Percentiles rank a stretch among this genome's conserved stretches.
Conservation (phyloP, 2,797 vertebrate species). For the Halcyon chelicuti region DNA sequence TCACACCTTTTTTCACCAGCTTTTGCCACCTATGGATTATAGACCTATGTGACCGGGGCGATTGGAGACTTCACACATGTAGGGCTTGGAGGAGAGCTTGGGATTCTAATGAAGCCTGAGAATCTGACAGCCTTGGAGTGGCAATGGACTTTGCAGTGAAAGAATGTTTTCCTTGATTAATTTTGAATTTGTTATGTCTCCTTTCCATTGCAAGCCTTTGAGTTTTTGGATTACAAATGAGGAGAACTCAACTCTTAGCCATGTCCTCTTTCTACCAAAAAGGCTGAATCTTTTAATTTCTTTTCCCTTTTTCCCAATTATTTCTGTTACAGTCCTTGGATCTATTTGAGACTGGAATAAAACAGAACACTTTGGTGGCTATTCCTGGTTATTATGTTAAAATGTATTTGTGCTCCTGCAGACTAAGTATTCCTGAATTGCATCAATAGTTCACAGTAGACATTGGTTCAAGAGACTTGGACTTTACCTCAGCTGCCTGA, state of each 20-base stretch:
- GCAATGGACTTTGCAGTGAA: not conserved
- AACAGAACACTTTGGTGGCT: not conserved
- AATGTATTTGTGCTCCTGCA: not conserved
- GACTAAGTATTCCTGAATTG: not conserved
- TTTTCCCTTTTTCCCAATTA: not conserved
- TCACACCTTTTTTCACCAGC: not conserved
- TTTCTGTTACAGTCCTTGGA: not conserved
- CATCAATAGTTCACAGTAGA: not conserved
- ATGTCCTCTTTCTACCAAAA: not conserved
- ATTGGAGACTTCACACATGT: rapidly evolving
- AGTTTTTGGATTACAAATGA: not conserved
- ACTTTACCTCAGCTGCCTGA: not conserved
- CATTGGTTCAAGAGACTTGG: not conserved
- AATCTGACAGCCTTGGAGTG: not conserved
- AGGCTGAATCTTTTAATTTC: not conserved
- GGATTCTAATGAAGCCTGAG: not conserved
- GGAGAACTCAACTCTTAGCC: not conserved
- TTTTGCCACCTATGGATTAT: not conserved
- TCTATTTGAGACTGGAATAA: not conserved
- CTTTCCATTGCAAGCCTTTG: not conserved
- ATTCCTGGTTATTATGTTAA: not conserved
- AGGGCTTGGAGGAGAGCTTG: not conserved
- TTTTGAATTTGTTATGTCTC: not conserved
- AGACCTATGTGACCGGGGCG: not conserved
- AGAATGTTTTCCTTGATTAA: not conserved